Conservation (phyloP, 1,140 invertebrate species). For the Leptestheria dahalacensis region DNA sequence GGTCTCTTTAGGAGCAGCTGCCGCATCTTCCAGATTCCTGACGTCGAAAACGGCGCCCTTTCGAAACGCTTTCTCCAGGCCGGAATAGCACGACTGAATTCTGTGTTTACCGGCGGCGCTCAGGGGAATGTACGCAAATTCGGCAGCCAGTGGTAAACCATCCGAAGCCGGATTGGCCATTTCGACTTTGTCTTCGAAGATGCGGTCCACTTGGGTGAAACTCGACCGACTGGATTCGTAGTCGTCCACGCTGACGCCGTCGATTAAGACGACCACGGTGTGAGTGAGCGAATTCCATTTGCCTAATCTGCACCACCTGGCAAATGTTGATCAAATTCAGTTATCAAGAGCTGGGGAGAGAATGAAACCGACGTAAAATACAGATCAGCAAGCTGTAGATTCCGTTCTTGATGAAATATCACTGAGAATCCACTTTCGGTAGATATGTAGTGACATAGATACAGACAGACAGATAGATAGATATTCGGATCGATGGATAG, state of each 20-base stretch:
- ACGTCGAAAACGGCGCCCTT: slow-evolving; percentile 45
- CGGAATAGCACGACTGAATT: slow-evolving; percentile 25
- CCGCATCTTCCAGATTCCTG: slow-evolving; percentile 28
- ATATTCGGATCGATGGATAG: too few species aligned
- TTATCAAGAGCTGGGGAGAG: too few species aligned
- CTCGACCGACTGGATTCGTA: slow-evolving; percentile 45
- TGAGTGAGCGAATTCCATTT: slow-evolving; percentile 50
- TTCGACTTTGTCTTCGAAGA: slow-evolving; percentile 49
- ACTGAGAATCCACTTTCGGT: too few species aligned
- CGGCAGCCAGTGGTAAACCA: slow-evolving; percentile 51
- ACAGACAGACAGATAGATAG: too few species aligned
- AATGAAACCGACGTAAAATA: background rate
- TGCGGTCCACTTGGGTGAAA: slow-evolving; percentile 39
- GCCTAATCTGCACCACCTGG: slow-evolving; percentile 63
- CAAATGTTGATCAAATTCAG: slow-evolving; percentile 6
- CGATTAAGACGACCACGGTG: slow-evolving; percentile 55
- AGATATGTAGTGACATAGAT: too few species aligned
- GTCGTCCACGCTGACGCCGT: slow-evolving; percentile 57
- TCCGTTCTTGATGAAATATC: too few species aligned
- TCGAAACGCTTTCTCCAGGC: slow-evolving; percentile 17
- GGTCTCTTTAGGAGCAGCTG: background rate
- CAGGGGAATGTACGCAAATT: slow-evolving; percentile 56
- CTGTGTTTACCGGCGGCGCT: slow-evolving; percentile 45
- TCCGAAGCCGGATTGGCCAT: slow-evolving; percentile 53
- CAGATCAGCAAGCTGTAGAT: too few species aligned